These are phyloP conservation scores for Myrmecophaga tridactyla DNA, from an alignment of 2,113 vertebrate genomes.

Conservation along the genomic window DNA sequence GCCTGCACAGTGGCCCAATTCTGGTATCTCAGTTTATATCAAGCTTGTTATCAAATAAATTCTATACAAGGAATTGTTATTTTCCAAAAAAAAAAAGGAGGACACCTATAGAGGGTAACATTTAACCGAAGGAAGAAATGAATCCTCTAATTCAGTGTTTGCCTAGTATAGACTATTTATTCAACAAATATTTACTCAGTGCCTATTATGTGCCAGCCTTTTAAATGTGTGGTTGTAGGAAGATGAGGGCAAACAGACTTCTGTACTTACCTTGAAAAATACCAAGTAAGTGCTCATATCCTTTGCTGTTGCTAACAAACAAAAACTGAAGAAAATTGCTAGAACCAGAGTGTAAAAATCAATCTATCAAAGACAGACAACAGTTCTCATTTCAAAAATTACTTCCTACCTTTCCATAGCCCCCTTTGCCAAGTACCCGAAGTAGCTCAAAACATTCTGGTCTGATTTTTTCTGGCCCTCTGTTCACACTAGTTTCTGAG, in stretches of 20 bases:
- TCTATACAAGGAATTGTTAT: too few species aligned
- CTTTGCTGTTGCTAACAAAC: slow-evolving; percentile 7
- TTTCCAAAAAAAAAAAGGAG: background rate
- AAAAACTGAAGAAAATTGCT: background rate
- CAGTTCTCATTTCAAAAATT: slow-evolving; percentile 47
- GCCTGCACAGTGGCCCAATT: too few species aligned
- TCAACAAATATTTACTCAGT: background rate
- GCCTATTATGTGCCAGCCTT: background rate
- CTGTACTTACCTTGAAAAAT: background rate
- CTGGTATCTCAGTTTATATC: too few species aligned
- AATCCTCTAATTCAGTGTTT: background rate
- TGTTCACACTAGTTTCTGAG: slow-evolving; percentile 98
- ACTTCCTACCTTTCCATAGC: slow-evolving; percentile 95
- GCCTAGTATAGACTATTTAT: background rate
- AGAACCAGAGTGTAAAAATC: background rate
- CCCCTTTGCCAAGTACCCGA: slow-evolving; percentile 97
- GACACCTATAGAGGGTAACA: background rate
- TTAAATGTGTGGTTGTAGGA: background rate
- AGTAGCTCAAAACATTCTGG: slow-evolving; percentile 98
- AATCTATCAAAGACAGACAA: slow-evolving; percentile 48
- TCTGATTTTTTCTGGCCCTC: slow-evolving; percentile 97
- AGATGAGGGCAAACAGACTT: slow-evolving; percentile 1
- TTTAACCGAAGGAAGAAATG: slow-evolving; percentile 32
- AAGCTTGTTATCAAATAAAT: too few species aligned
- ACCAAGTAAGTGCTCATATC: background rate